Evolutionary conservation across 2,113 vertebrate genomes (phyloP).

Genomic region (Lanius collurio): DNA sequence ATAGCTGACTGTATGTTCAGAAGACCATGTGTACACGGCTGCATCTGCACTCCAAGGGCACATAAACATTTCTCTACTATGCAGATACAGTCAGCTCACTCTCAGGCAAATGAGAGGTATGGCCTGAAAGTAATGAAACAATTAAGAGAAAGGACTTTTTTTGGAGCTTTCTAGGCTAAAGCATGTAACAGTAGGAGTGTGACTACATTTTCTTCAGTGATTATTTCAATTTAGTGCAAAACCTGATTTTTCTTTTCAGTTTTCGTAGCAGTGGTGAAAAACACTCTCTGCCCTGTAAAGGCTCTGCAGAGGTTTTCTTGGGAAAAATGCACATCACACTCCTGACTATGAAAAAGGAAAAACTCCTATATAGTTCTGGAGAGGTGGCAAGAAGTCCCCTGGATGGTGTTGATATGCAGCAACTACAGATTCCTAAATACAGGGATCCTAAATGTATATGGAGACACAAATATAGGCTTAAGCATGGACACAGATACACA

Average conservation of each 20-base stretch:
- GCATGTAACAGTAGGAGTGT: not conserved
- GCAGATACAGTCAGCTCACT: not conserved
- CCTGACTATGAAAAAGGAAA: not conserved
- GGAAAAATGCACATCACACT: not conserved
- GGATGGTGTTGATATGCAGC: not conserved
- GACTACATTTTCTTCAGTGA: not conserved
- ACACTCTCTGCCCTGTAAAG: not conserved
- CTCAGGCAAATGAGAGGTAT: not conserved
- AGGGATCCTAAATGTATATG: not conserved
- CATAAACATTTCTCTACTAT: not conserved
- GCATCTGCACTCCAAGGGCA: not conserved
- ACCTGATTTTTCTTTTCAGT: not conserved
- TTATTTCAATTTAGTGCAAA: not conserved
- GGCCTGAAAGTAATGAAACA: not conserved
- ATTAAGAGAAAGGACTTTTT: not conserved
- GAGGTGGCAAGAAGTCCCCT: not conserved
- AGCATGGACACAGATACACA: not conserved
- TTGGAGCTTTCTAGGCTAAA: not conserved
- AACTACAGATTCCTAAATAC: not conserved
- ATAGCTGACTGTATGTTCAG: not conserved
- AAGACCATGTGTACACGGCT: accelerated
- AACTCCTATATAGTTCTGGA: not conserved
- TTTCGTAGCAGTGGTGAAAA: not conserved
- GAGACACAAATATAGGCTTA: not conserved
- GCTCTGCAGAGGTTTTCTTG: not conserved